Evolutionary conservation across 2,113 vertebrate genomes (phyloP), one percentile per base, ranked within the genome.

Genomic region (Heterotilapia buettikoferi): DNA sequence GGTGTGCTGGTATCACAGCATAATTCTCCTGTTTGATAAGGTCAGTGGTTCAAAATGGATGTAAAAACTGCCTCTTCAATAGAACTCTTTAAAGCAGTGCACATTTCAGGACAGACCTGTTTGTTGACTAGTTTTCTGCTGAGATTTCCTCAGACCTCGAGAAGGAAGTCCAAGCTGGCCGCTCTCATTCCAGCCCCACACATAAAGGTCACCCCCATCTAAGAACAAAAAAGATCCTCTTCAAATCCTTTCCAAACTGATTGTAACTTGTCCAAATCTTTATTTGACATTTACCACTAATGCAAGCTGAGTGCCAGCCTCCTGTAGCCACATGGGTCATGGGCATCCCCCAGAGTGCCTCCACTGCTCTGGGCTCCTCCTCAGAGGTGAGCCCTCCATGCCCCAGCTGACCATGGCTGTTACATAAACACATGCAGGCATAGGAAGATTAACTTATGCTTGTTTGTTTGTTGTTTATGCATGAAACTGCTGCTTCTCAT

Each of bases 101-200:
- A 33, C 45, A 19, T 33, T 52, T 78, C 7, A 6, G 6, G 4
- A 83, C 84, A 10, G 47, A 95, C 95, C 92, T 90, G 73, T 79
- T 78, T 90, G 86, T 29, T 63, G 68, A 24, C 29, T 82, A n/a
- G 26, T 47, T 59, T 83, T 80, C 38, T 86, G 33, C 31, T 86
- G 61, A 19, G 83, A 45, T 73, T 92, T 96, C 0, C 82, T 93
- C 89, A 97, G 86, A 63, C 2, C 91, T 86, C 53, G 97, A 61
- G 95, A 95, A 45, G 98, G 99, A 89, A 99, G 96, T 8, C 97
- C 98, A 80, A 99, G 96, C 93, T 99, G 98, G 1, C 99, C 98
- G 0, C 97, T 97, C 76, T 99, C 98, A 5, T 99, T 99, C 99
- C 98, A 99, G 90, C 99, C 98, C 99, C 99, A 99, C 79, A 97